These are phyloP conservation scores for Porites rus DNA, from an alignment of 92 coral and sea anemone genomes.

Conservation along the genomic window DNA sequence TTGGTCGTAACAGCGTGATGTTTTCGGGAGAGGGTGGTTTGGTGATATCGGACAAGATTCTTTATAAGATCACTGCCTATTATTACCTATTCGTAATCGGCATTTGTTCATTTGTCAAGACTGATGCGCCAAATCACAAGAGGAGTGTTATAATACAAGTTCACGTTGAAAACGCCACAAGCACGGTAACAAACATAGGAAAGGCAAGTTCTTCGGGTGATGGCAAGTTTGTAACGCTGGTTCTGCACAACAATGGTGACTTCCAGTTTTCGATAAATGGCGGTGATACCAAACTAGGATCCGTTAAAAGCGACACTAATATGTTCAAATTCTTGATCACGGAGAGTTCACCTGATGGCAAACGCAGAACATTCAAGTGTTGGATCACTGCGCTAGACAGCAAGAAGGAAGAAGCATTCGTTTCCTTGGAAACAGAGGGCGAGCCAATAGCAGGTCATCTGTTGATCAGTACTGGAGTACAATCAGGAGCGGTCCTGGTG, in stretches of 20 bases:
- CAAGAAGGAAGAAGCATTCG: neutral
- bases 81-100: neutral
- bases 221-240: neutral
- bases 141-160: slow-evolving; percentile 11
- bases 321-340: slow-evolving; percentile 8
- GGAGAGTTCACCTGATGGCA: slow-evolving; percentile 6
- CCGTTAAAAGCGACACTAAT: slow-evolving; percentile 11
- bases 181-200: neutral
- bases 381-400: slow-evolving; percentile 31
- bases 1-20: slow-evolving; percentile 74
- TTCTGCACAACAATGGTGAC: slow-evolving; percentile 13
- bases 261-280: slow-evolving; percentile 12
- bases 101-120: slow-evolving; percentile 21
- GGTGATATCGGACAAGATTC: slow-evolving; percentile 57
- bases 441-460: slow-evolving; percentile 17
- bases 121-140: neutral
- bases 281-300: slow-evolving; percentile 7
- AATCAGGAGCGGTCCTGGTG: slow-evolving; percentile 34
- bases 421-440: slow-evolving; percentile 17
- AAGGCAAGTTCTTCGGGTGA: neutral
- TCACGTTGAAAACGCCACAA: neutral
- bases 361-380: slow-evolving; percentile 1
- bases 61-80: neutral
- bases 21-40: slow-evolving; percentile 78
- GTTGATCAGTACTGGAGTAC: slow-evolving; percentile 4